Conservation (phyloP, 2,888 invertebrate species). For the Hoplodrina blanda region DNA sequence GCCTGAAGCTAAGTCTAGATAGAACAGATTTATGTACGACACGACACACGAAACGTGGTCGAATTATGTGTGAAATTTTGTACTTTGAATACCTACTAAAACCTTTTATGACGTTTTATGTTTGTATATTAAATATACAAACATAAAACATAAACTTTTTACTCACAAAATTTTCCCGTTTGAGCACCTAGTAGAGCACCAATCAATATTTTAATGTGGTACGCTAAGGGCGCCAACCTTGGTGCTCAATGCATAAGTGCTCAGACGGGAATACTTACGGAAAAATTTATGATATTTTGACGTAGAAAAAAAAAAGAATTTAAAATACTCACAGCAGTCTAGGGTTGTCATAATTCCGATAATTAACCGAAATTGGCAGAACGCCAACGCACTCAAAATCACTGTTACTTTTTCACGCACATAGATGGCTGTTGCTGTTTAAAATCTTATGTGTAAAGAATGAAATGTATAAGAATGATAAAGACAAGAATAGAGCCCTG, state of each 20-base stretch:
- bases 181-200: too few species aligned
- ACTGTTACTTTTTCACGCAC: conserved; percentile 25
- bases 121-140: too few species aligned
- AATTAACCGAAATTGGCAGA: not conserved
- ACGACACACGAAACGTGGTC: conserved; percentile 8
- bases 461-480: not conserved
- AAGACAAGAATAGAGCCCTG: not conserved
- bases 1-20: conserved; percentile 21
- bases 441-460: too few species aligned
- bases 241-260: too few species aligned
- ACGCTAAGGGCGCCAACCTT: too few species aligned
- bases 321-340: conserved; percentile 43
- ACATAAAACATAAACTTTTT: too few species aligned
- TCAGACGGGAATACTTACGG: too few species aligned
- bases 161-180: too few species aligned
- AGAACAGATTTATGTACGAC: conserved; percentile 33
- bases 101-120: too few species aligned
- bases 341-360: conserved; percentile 31
- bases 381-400: conserved; percentile 9
- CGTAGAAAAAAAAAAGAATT: too few species aligned
- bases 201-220: too few species aligned
- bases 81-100: not conserved
- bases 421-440: not conserved
- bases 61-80: conserved; percentile 30
- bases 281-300: too few species aligned